Base-by-base conservation (phyloP, 2,797 vertebrate genomes). In the Syncerus caffer region DNA sequence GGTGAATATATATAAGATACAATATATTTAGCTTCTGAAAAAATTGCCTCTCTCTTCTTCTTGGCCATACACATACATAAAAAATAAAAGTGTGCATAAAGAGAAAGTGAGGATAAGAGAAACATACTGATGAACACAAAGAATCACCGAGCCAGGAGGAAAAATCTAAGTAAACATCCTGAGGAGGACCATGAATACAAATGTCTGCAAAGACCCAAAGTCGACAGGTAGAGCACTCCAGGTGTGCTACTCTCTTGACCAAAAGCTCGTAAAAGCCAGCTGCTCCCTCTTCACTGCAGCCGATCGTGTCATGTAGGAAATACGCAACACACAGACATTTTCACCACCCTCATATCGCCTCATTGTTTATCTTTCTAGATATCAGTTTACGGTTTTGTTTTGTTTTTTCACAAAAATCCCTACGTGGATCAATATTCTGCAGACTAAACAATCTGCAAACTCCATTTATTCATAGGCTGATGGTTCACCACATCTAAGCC, bases 361-460 rank as follows among this genome's bases (percentile, higher is more conserved):
- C 88, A 51, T 7, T 93, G 93, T 95, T 97, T 90, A 89, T 71
- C 85, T 93, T 94, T 60, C n/a, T 17, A 79, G 45, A 94, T 38
- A 97, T 96, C 27, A 76, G n/a, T 19, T 58, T 95, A 38, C 17
- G 15, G 11, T 86, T 93, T 79, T 29, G 13, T 27, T 62, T 16
- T 90, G 45, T 50, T 89, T 90, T 67, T 89, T 17, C 50, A 74
- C 51, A 74, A 82, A 88, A 79, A 60, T 45, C 25, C 31, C 9
- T 10, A n/a, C 95, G n/a, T 23, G 7, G 38, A 89, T 91, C 58
- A 76, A 89, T 86, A 76, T 42, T 84, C 50, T 29, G 55, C 17
- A 95, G 95, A 97, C 90, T 96, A 96, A 96, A 96, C 0, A 8
- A 42, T 27, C n/a, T n/a, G 80, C 23, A 82, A 83, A 34, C 7